Base-by-base conservation (phyloP, 2,888 invertebrate genomes). In the Perdita meconis region DNA sequence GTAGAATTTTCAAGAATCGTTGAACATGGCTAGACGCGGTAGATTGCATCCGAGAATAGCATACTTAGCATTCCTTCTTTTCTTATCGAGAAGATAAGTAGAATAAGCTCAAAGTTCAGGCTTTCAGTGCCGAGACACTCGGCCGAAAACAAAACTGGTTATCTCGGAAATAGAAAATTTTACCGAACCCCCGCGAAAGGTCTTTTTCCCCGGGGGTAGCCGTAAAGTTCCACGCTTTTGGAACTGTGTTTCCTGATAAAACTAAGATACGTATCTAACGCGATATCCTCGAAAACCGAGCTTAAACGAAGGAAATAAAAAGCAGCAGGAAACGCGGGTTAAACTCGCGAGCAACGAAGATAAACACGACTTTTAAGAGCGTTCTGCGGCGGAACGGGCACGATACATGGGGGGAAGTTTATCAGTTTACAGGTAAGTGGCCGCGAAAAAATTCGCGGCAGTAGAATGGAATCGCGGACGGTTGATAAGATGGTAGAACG, bases 221-320 rank as follows among this genome's bases (percentile, higher is more conserved):
- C 2, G n/a, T 19, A 19, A 44, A 66, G 10, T 24, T 38, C 26
- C 10, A 12, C 55, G 12, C 24, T 34, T 42, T 5, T n/a, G 8
- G 10, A 24, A 60, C 59, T 53, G 60, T 69, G 38, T 73, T 70
- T 70, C 50, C 56, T 56, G 56, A 69, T 69, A 72, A 44, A 24
- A 30, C 47, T n/a, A 1, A 5, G 36, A 42, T n/a, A 42, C 1
- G 16, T 38, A 56, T 56, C 26, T 36, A 24, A 2, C 30, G 22
- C 26, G 34, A 16, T 22, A 50, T 55, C 64, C 12, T 19, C 16
- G 13, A 40, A 40, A 16, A 42, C 24, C 19, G 26, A 22, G 56
- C n/a, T 66, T 36, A 36, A 19, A 24, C 12, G 38, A 13, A 19
- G 36, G 2, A 26, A 40, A 69, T 22, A 34, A 24, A 47, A 57